These are phyloP conservation scores for Zaprionus ornatus DNA, from an alignment of 1,140 invertebrate species.

Conservation along the genomic window DNA sequence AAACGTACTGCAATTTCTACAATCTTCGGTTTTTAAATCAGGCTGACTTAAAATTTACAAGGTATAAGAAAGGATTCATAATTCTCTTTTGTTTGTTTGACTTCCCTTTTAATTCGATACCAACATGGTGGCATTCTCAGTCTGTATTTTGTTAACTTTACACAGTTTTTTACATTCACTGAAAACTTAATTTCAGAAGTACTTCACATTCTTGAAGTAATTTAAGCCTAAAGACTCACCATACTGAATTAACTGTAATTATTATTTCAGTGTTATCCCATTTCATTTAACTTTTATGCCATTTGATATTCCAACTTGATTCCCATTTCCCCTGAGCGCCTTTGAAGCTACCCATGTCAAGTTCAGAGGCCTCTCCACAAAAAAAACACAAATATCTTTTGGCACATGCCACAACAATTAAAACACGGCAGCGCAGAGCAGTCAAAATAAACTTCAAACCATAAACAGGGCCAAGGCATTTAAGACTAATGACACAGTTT, in stretches of 20 bases:
- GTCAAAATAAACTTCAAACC: slow-evolving; percentile 12
- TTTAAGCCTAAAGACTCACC: neutral
- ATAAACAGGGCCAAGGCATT: slow-evolving; percentile 28
- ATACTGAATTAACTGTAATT: neutral
- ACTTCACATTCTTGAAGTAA: neutral
- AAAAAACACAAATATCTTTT: neutral
- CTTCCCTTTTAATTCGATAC: too few species aligned
- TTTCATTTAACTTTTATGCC: neutral
- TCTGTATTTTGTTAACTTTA: neutral
- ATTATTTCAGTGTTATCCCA: neutral
- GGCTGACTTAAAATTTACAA: too few species aligned
- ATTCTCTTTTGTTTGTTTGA: too few species aligned
- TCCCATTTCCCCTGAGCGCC: neutral
- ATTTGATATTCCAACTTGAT: slow-evolving; percentile 1
- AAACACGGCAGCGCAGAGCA: neutral
- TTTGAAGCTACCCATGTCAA: slow-evolving; percentile 2
- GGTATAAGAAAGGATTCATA: too few species aligned
- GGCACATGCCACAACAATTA: slow-evolving; percentile 21
- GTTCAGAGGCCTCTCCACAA: neutral
- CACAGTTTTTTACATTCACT: neutral
- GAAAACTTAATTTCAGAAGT: neutral
- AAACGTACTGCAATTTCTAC: too few species aligned
- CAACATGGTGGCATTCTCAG: neutral
- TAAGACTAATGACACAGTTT: slow-evolving; percentile 31
- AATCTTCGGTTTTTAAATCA: too few species aligned